Base-by-base conservation (phyloP, 2,797 vertebrate species). In the Siniperca scherzeri region DNA sequence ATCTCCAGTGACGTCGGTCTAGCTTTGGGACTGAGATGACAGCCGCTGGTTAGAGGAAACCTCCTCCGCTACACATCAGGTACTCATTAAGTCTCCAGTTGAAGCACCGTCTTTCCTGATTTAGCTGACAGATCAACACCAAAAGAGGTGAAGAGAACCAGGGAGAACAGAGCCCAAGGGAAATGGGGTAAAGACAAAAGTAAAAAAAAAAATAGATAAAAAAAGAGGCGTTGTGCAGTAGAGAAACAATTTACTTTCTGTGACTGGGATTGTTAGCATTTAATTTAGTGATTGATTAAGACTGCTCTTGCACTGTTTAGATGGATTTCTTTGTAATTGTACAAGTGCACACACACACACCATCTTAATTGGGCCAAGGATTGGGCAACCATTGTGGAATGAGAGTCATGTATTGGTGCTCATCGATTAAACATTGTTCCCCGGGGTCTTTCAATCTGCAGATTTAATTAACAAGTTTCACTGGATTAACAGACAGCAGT, bases 381-480 rank as follows among this genome's bases (percentile, higher is more conserved):
- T 81, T 80, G 65, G 73, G 38, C 44, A 25, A 65, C 78, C 50
- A 42, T 83, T 67, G 56, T 77, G 60, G 74, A 92, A 90, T 88
- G 77, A 91, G 88, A 92, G 87, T 87, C 89, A 83, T 92, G 89
- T 93, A 89, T 91, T 93, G 93, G 90, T 91, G 87, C 90, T 87
- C 88, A 92, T 90, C 65, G 90, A 93, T 93, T 92, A 91, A 91
- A 86, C 92, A 91, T 87, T 71, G 80, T 83, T 91, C 85, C 92
- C 74, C 0, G 36, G 82, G 89, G 80, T 87, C 86, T 93, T 89
- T 90, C 80, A 90, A 91, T 93, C 84, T 83, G 76, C 77, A 86
- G 76, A 89, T 93, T 93, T 93, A 93, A 95, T 94, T 92, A 94
- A 90, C 88, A 87, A 80, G 80, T 91, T 93, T 88, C 86, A 78